Conservation (phyloP, 2,888 invertebrate species). For the Ochropleura leucogaster region DNA sequence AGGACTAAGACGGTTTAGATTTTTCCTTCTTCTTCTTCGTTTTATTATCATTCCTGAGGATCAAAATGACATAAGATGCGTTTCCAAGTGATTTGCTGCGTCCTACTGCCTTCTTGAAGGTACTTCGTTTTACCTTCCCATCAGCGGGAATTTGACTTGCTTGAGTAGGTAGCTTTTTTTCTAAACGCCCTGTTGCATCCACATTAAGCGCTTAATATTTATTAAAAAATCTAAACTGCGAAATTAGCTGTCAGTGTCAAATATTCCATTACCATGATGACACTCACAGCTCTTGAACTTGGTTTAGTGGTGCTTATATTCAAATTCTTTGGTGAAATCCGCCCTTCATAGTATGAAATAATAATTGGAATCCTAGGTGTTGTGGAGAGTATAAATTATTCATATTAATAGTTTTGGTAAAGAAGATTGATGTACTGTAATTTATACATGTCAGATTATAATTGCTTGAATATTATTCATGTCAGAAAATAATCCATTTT, state of each 20-base stretch:
- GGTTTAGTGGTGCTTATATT: neutral
- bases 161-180: neutral
- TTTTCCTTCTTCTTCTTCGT: neutral
- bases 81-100: neutral
- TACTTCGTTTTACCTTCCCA: neutral
- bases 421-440: neutral
- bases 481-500: neutral
- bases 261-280: neutral
- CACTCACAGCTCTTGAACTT: neutral
- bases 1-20: neutral
- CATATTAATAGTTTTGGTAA: conserved; percentile 8
- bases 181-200: neutral
- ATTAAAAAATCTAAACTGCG: neutral
- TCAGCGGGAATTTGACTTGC: neutral
- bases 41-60: neutral
- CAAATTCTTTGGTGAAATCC: neutral
- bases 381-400: neutral
- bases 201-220: neutral
- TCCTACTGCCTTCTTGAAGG: neutral
- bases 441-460: conserved; percentile 17
- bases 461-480: neutral
- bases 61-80: neutral
- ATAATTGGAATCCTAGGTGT: neutral
- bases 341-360: neutral
- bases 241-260: neutral